Evolutionary conservation across 2,888 invertebrate species (phyloP).

Genomic region (Drosophila suboccidentalis): DNA sequence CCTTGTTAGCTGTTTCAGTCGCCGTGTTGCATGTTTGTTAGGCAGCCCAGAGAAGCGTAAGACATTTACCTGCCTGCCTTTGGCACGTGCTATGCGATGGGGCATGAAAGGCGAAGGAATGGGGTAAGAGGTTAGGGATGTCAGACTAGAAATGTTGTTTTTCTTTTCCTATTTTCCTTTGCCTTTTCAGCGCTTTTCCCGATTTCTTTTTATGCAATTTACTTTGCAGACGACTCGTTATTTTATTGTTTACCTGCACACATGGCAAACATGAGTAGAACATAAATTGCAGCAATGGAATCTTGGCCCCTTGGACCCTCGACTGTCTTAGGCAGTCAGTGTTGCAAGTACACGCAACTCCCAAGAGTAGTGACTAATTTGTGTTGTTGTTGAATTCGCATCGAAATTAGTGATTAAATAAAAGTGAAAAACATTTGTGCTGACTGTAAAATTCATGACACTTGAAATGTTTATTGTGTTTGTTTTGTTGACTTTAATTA

Average conservation of each 20-base stretch:
- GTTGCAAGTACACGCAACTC: constrained; percentile 12
- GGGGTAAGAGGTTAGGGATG: not conserved
- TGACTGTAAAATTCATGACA: constrained; percentile 35
- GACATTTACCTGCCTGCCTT: constrained; percentile 66
- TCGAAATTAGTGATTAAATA: constrained; percentile 35
- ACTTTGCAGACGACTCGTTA: constrained; percentile 75
- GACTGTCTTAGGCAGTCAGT: constrained; percentile 1
- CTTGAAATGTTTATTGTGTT: constrained; percentile 45
- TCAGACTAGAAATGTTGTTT: constrained; percentile 48
- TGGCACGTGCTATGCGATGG: constrained; percentile 21
- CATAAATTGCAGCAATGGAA: constrained; percentile 65
- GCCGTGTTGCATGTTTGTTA: constrained; percentile 70
- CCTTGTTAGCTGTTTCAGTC: constrained; percentile 70
- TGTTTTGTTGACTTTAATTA: constrained; percentile 26
- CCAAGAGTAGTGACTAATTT: constrained; percentile 36
- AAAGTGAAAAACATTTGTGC: not conserved
- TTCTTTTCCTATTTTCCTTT: constrained; percentile 37
- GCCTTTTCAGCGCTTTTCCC: constrained; percentile 51
- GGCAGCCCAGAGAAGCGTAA: constrained; percentile 69
- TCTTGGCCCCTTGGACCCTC: no score
- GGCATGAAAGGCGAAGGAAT: not conserved
- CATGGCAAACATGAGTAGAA: constrained; percentile 54
- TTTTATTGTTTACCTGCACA: constrained; percentile 76
- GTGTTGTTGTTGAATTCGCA: constrained; percentile 38
- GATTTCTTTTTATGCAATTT: constrained; percentile 68